Percentiles rank a stretch among this genome's conserved stretches.
Conservation (phyloP, 2,797 vertebrate genomes). For the Nasua narica region DNA sequence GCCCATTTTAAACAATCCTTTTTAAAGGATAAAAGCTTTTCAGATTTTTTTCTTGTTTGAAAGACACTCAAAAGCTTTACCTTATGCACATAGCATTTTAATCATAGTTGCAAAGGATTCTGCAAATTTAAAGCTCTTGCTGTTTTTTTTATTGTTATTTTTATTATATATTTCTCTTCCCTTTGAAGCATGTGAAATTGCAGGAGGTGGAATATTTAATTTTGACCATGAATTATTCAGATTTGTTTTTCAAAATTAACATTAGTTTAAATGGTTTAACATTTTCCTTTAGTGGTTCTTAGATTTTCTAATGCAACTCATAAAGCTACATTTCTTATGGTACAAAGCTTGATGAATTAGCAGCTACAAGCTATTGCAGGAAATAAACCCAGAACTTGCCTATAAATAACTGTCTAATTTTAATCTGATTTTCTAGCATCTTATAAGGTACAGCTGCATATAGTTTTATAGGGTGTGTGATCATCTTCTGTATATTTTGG, state of each 20-base stretch:
- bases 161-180: slow-evolving; percentile 68
- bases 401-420: slow-evolving; percentile 72
- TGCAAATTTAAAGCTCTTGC: slow-evolving; percentile 54
- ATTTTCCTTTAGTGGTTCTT: slow-evolving; percentile 74
- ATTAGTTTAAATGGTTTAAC: slow-evolving; percentile 77
- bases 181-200: slow-evolving; percentile 75
- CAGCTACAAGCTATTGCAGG: slow-evolving; percentile 59
- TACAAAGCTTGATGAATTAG: slow-evolving; percentile 73
- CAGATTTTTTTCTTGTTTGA: slow-evolving; percentile 52
- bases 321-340: slow-evolving; percentile 57
- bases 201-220: slow-evolving; percentile 77
- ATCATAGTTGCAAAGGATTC: slow-evolving; percentile 54
- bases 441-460: slow-evolving; percentile 38
- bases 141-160: slow-evolving; percentile 72
- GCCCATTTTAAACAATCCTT: slow-evolving; percentile 42
- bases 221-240: slow-evolving; percentile 80
- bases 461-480: slow-evolving; percentile 59
- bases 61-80: slow-evolving; percentile 65
- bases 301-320: slow-evolving; percentile 65
- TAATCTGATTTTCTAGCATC: slow-evolving; percentile 68
- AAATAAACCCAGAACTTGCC: slow-evolving; percentile 67
- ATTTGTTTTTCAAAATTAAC: slow-evolving; percentile 69
- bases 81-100: slow-evolving; percentile 58
- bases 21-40: slow-evolving; percentile 51
- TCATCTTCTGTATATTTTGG: background rate